phyloP scores from a whole-genome alignment of 2,888 invertebrate species.

The Alcis repandata region DNA sequence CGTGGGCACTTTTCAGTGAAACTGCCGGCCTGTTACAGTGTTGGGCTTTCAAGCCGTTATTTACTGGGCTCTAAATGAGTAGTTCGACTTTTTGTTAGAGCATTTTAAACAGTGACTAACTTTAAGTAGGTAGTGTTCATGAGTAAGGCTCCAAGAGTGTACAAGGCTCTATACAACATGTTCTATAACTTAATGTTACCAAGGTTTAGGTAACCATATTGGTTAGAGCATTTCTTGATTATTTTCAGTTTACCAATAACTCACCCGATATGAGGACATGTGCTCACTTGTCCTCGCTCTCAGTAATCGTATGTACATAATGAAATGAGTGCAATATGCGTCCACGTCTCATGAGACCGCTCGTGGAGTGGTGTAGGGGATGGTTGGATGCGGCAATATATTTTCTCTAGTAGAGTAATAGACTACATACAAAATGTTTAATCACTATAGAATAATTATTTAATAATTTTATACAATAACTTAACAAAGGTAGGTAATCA shows the following conservation, averaged over 20 bases:
- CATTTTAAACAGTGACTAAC: too few relatives aligned
- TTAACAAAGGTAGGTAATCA: too few relatives aligned
- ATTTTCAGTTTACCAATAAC: not conserved
- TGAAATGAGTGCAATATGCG: slow-evolving; percentile 86
- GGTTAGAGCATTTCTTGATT: too few relatives aligned
- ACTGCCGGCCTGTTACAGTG: too few relatives aligned
- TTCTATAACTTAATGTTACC: too few relatives aligned
- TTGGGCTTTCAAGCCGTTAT: not conserved
- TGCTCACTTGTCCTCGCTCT: slow-evolving; percentile 66
- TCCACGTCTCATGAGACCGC: slow-evolving; percentile 64
- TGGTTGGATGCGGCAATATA: slow-evolving; percentile 31
- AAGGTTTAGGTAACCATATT: too few relatives aligned
- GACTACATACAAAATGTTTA: too few relatives aligned
- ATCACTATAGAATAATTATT: not conserved
- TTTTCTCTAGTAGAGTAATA: not conserved
- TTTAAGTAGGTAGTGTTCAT: too few relatives aligned
- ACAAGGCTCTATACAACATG: too few relatives aligned
- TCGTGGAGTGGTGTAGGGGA: slow-evolving; percentile 4
- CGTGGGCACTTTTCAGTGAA: too few relatives aligned
- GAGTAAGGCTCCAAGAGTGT: too few relatives aligned
- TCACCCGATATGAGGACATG: slow-evolving; percentile 41
- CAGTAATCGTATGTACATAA: slow-evolving; percentile 81
- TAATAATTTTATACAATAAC: not conserved
- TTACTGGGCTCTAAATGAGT: not conserved
- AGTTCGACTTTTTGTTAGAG: too few relatives aligned